phyloP scores from a whole-genome alignment of 2,888 invertebrate genomes.

The Catocala sponsa region DNA sequence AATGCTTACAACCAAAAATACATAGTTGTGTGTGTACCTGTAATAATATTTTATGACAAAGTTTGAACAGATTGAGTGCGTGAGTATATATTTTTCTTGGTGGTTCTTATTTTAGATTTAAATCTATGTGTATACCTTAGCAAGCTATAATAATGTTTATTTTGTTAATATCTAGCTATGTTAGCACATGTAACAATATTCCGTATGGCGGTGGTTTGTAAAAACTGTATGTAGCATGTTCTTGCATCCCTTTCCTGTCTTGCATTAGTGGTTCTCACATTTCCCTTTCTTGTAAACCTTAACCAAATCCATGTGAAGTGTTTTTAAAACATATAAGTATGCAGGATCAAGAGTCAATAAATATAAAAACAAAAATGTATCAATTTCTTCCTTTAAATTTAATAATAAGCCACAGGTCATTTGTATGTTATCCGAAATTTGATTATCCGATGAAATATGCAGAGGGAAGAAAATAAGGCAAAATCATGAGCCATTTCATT shows the following conservation, averaged over 20 bases:
- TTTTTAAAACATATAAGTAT: slow-evolving; percentile 19
- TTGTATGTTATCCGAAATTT: slow-evolving; percentile 31
- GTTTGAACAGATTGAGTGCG: too few species aligned
- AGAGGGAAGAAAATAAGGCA: slow-evolving; percentile 16
- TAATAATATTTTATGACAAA: too few species aligned
- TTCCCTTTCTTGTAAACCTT: slow-evolving; percentile 53
- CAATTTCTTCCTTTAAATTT: slow-evolving; percentile 15
- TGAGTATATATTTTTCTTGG: too few species aligned
- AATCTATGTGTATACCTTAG: too few species aligned
- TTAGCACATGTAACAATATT: slow-evolving; percentile 39
- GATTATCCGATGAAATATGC: slow-evolving; percentile 36
- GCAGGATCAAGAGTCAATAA: slow-evolving; percentile 25
- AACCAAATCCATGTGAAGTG: neutral
- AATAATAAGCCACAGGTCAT: slow-evolving; percentile 28
- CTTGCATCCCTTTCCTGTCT: slow-evolving; percentile 53
- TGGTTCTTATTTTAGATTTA: too few species aligned
- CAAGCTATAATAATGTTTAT: too few species aligned
- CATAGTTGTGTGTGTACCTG: too few species aligned
- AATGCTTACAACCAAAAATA: too few species aligned
- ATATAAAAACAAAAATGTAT: slow-evolving; percentile 9
- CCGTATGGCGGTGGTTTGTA: slow-evolving; percentile 62
- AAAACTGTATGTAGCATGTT: slow-evolving; percentile 50
- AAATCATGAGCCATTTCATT: slow-evolving; percentile 37
- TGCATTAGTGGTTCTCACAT: slow-evolving; percentile 67
- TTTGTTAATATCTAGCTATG: too few species aligned